Base-by-base conservation (phyloP, 2,888 invertebrate species). In the Gandaritis pyraliata region DNA sequence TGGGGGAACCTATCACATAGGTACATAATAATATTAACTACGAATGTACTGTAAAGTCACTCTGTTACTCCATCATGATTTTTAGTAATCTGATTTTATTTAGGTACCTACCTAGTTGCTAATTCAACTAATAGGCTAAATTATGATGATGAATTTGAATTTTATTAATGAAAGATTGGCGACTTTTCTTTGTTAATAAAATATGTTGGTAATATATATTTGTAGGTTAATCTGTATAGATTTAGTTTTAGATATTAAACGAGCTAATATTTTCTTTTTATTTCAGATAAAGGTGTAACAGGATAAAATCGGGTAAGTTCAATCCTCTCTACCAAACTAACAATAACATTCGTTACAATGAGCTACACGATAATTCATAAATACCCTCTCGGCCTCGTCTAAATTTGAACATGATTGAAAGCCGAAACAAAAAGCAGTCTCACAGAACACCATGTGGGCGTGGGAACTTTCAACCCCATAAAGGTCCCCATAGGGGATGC, bases 371-470 rank as follows among this genome's bases (percentile, higher is more conserved):
- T 23, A 3, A 5, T 2, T 23, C 23, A 23, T 23, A 23, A 23
- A 5, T 23, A 2, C 23, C 23, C 23, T 23, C 23, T 23, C n/a
- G n/a, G 23, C 4, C 23, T 23, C 23, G 23, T 23, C 23, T 0
- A 11, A 33, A 33, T 33, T 11, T 33, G 1, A 33, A 18, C 45
- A 45, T 45, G 0, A 11, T 18, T 45, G 0, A 13, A 7, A 29
- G 23, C 29, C 15, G 1, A 15, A 41, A 41, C 5, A 29, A 67
- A 75, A 74, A 72, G 75, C 76, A 70, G 81, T 81, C 83, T 81
- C 74, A 70, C 6, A 13, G 60, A 50, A 65, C 69, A 76, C 80
- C 41, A 84, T 78, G 77, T 72, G 74, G 76, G 81, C 83, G 86
- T 86, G 87, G 81, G 86, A 83, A 83, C 69, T 62, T 62, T 70